A percentile compares a stretch with the other conserved stretches of the same genome.
Conservation (phyloP, 1,140 invertebrate species). For the Spodoptera litura region DNA sequence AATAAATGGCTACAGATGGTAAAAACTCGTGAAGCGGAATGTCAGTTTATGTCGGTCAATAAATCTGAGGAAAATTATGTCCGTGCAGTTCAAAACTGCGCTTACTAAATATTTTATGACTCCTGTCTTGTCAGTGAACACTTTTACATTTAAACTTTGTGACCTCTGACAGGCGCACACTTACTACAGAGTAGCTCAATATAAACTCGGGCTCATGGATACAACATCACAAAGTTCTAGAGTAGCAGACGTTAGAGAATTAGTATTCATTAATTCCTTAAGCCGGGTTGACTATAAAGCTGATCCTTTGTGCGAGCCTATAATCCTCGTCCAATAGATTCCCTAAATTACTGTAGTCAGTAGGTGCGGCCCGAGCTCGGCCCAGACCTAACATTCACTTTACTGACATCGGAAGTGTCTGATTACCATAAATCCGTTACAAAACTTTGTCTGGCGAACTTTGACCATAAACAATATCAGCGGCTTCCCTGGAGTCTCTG, state of each 20-base stretch:
- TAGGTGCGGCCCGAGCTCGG: not conserved
- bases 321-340: conserved; percentile 51
- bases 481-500: conserved; percentile 18
- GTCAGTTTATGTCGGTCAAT: conserved; percentile 7
- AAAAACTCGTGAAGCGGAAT: conserved; percentile 21
- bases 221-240: conserved; percentile 7
- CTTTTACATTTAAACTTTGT: conserved; percentile 3
- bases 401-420: conserved; percentile 45
- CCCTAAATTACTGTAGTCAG: conserved; percentile 37
- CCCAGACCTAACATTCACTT: conserved; percentile 45
- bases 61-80: conserved; percentile 33
- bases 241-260: conserved; percentile 33
- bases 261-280: conserved; percentile 51
- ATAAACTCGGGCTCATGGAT: not conserved
- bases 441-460: conserved; percentile 48
- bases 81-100: conserved; percentile 18
- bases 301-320: conserved; percentile 44
- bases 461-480: conserved; percentile 49
- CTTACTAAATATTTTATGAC: conserved; percentile 18
- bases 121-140: not conserved
- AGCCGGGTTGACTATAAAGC: conserved; percentile 53
- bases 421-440: conserved; percentile 50
- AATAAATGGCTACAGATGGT: not conserved
- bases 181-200: conserved; percentile 10
- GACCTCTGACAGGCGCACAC: not conserved